Percentiles rank a stretch among this genome's conserved stretches.
phyloP scores from a whole-genome alignment of 1,140 invertebrate genomes.

The Heliconius melpomene region DNA sequence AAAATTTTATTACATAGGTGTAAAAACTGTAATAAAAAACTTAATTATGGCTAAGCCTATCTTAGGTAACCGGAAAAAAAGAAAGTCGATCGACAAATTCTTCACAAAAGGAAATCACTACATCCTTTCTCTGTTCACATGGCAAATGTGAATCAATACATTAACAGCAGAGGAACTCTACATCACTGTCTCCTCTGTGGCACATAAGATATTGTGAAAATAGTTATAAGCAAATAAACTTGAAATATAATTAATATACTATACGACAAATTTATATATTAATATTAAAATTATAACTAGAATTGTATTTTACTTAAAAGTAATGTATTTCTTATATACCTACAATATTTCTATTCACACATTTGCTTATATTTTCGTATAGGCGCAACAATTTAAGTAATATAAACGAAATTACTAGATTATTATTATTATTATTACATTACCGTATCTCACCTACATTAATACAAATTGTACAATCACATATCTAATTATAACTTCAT shows the following conservation, averaged over 20 bases:
- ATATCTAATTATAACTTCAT: no score
- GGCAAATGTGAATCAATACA: slow-evolving; percentile 20
- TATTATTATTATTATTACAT: not conserved
- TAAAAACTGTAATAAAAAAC: not conserved
- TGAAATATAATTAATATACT: not conserved
- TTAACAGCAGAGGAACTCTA: not conserved
- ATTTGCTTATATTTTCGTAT: not conserved
- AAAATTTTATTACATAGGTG: not conserved
- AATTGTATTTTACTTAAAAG: no score
- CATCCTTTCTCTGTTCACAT: slow-evolving; percentile 31
- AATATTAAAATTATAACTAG: not conserved
- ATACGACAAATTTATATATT: not conserved
- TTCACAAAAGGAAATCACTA: slow-evolving; percentile 36
- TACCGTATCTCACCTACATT: not conserved
- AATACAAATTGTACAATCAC: not conserved
- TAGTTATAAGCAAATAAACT: not conserved
- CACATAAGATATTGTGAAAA: not conserved
- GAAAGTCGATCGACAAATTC: slow-evolving; percentile 35
- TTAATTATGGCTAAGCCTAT: slow-evolving; percentile 1
- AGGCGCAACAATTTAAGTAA: not conserved
- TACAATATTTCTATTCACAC: not conserved
- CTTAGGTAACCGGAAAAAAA: slow-evolving; percentile 31
- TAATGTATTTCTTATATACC: not conserved
- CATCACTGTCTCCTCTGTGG: not conserved
- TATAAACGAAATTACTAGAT: not conserved